Evolutionary conservation across 2,797 vertebrate species (phyloP).

Genomic region (Phalanger gymnotis): DNA sequence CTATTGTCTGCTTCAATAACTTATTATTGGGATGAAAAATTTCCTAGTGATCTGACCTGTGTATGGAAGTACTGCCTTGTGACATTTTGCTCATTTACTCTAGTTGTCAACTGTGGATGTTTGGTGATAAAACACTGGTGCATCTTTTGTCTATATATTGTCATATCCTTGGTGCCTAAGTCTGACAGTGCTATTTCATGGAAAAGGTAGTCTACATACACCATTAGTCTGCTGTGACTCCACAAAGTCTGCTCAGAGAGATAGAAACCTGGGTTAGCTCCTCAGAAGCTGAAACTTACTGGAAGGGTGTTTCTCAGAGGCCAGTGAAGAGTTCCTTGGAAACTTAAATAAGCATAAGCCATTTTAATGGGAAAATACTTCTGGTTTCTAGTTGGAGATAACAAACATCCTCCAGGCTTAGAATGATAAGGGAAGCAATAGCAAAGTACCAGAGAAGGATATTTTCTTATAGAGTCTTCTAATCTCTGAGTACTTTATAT

Average conservation of each 20-base stretch:
- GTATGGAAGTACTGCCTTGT: constrained; percentile 44
- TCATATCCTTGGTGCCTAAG: constrained; percentile 25
- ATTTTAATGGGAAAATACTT: constrained; percentile 53
- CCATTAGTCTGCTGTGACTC: constrained; percentile 56
- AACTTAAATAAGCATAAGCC: constrained; percentile 20
- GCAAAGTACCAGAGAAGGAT: background rate
- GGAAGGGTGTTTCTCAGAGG: constrained; percentile 53
- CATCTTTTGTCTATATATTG: constrained; percentile 18
- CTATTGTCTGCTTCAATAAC: constrained; percentile 1
- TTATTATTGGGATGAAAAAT: constrained; percentile 2
- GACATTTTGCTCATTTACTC: constrained; percentile 43
- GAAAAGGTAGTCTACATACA: constrained; percentile 33
- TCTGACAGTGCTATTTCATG: constrained; percentile 15
- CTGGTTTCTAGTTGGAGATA: constrained; percentile 51
- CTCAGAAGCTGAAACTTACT: constrained; percentile 61
- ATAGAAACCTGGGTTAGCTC: constrained; percentile 46
- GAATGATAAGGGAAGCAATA: constrained; percentile 31
- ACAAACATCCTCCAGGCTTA: constrained; percentile 14
- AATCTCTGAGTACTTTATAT: constrained; percentile 22
- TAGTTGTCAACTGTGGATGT: constrained; percentile 19
- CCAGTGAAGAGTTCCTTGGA: constrained; percentile 13
- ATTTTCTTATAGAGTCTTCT: constrained; percentile 7
- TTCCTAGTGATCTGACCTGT: constrained; percentile 8
- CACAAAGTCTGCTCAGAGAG: constrained; percentile 59
- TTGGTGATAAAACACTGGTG: constrained; percentile 36